Base-by-base conservation (phyloP, 2,113 vertebrate genomes). In the Drymodes brunneopygia region DNA sequence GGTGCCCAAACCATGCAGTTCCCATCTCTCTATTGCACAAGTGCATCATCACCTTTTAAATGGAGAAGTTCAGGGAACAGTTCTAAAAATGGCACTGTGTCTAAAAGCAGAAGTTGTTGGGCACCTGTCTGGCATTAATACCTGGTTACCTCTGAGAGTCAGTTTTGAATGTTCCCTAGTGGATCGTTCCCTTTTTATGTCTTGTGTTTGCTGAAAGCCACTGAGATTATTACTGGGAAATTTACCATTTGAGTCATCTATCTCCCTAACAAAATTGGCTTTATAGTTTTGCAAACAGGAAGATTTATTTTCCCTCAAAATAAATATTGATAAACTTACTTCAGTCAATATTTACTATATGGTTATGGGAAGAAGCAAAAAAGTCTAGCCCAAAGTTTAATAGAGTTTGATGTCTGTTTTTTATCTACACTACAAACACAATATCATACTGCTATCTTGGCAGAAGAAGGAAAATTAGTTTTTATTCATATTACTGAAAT, bases 291-390 rank as follows among this genome's bases (percentile, higher is more conserved):
- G 25, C 57, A 95, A 92, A 90, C 54, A 81, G 60, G 35, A 91
- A 89, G 72, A 94, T 92, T 89, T 89, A 71, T 92, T 94, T 92
- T 83, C 51, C 56, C 60, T 88, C 65, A 64, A 82, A 72, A 95
- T 81, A 94, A 94, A 94, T 91, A 94, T 78, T 94, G 91, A 94
- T 78, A 93, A 92, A 89, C 71, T 33, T 77, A 50, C 47, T 88
- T 89, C 84, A 74, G 86, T 93, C 94, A 94, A 95, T 94, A 94
- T 95, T 95, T 84, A 91, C 83, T 74, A 81, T 81, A 60, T 91
- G 51, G 51, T 74, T 95, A 83, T 29, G 44, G 21, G 42, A 93
- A 86, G 56, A 65, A 65, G 78, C 19, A 85, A 73, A 79, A 48
- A 81, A 89, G 45, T 66, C 74, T 72, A 64, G 31, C 48, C 45